A percentile compares a stretch with the other conserved stretches of the same genome.
Conservation (phyloP, 2,113 vertebrate species). For the Rhinoptilus africanus region DNA sequence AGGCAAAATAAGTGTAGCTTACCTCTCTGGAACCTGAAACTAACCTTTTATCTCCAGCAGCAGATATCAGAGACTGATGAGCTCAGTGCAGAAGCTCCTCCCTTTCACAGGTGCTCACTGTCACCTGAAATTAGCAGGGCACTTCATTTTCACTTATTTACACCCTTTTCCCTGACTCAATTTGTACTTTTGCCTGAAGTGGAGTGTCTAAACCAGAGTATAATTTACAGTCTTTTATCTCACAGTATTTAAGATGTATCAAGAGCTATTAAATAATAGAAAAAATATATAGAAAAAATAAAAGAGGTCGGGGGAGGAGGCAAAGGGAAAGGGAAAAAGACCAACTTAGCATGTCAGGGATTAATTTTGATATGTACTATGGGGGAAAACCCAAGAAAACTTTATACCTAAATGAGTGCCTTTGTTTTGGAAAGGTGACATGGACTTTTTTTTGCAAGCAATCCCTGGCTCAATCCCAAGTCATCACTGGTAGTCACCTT, state of each 20-base stretch:
- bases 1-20: background rate
- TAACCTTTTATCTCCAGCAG: background rate
- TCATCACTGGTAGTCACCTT: background rate
- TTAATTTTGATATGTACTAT: background rate
- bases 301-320: background rate
- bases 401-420: rapidly evolving
- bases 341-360: background rate
- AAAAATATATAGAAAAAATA: background rate
- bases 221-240: background rate
- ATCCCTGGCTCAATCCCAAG: background rate
- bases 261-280: background rate
- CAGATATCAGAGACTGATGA: background rate
- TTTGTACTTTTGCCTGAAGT: background rate
- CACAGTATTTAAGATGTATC: background rate
- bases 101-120: background rate
- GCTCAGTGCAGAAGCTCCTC: background rate
- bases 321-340: background rate
- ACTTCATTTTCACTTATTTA: background rate
- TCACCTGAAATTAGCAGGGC: background rate
- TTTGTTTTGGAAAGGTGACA: background rate
- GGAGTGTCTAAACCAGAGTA: background rate
- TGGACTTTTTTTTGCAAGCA: background rate
- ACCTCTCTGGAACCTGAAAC: too few species aligned
- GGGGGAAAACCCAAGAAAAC: background rate
- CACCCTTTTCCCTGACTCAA: background rate